Percentiles rank a stretch among this genome's conserved stretches.
Conservation (phyloP, 2,888 invertebrate genomes). For the Pseudanteris insignis region DNA sequence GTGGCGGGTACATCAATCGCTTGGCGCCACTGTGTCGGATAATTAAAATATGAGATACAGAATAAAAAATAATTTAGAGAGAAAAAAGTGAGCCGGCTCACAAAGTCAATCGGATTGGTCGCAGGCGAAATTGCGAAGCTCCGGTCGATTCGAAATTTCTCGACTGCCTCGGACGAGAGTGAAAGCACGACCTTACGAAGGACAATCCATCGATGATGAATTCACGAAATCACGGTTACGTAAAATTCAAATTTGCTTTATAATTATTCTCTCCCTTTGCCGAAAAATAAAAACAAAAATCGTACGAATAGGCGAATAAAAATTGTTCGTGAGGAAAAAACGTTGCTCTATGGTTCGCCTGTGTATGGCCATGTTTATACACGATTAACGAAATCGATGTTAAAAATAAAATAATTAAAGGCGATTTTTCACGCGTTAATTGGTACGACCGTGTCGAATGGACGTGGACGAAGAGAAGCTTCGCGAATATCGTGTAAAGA, state of each 20-base stretch:
- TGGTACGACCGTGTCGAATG: constrained; percentile 26
- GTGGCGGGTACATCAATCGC: constrained; percentile 32
- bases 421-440: constrained; percentile 32
- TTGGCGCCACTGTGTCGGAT: not conserved
- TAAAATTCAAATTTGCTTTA: not conserved
- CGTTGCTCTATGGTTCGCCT: no score
- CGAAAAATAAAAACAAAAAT: not conserved
- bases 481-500: constrained; percentile 1
- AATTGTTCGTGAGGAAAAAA: no score
- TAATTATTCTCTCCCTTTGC: not conserved
- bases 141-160: constrained; percentile 35
- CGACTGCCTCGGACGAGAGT: constrained; percentile 33
- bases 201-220: constrained; percentile 40
- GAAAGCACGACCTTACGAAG: constrained; percentile 44
- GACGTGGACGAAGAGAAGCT: not conserved
- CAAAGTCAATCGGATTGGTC: constrained; percentile 13
- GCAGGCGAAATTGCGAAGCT: constrained; percentile 29
- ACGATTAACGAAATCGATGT: no score
- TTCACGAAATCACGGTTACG: constrained; percentile 25
- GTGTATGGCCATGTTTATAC: no score
- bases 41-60: no score
- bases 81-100: no score
- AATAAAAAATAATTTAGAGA: no score
- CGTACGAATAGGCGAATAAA: no score
- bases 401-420: constrained; percentile 28